Evolutionary conservation across 2,888 invertebrate species (phyloP).

Genomic region (Sphaerophoria rueppellii): DNA sequence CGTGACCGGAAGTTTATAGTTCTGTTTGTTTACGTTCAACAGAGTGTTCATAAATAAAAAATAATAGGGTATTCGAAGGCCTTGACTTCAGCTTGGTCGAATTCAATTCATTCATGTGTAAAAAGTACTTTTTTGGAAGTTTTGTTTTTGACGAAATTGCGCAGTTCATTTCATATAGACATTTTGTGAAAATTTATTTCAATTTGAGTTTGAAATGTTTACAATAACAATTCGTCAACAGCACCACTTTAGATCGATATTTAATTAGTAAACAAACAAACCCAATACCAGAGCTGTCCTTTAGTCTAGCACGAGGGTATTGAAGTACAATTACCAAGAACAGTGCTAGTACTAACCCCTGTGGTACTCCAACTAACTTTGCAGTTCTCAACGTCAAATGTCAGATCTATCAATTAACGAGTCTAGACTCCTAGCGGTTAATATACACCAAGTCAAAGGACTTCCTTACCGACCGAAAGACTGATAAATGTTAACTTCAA

Average conservation of each 20-base stretch:
- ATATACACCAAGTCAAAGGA: slow-evolving; percentile 7
- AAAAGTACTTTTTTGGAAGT: not conserved
- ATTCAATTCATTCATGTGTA: not conserved
- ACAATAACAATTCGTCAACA: no score
- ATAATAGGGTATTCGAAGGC: not conserved
- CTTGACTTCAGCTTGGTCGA: slow-evolving; percentile 10
- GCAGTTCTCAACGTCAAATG: no score
- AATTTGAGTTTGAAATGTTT: no score
- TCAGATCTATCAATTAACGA: not conserved
- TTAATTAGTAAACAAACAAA: no score
- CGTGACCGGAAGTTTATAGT: slow-evolving; percentile 16
- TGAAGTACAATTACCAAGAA: no score
- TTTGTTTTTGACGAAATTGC: not conserved
- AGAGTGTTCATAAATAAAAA: not conserved
- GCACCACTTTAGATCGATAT: no score
- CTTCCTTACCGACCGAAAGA: no score
- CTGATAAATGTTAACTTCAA: not conserved
- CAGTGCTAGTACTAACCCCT: not conserved
- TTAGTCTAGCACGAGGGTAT: no score
- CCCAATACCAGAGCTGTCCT: no score
- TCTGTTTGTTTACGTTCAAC: slow-evolving; percentile 23
- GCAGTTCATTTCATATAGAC: not conserved
- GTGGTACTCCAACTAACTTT: not conserved
- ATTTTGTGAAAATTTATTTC: not conserved
- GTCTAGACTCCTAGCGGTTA: slow-evolving; percentile 11